Evolutionary conservation across 2,888 invertebrate species (phyloP).

Genomic region (Xanthia icteritia): DNA sequence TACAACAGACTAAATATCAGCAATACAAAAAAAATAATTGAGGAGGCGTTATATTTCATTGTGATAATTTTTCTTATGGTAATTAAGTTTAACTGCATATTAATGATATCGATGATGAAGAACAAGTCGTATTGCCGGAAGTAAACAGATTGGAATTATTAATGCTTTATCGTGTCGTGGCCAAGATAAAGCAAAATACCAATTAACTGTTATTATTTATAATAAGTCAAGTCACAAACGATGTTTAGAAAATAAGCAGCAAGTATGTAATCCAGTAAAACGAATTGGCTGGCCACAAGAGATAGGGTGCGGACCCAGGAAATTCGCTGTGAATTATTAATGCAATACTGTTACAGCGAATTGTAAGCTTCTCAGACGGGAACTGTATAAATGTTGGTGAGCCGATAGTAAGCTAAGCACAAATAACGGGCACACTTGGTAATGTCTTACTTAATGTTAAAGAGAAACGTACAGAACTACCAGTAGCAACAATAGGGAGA

Average conservation of each 20-base stretch:
- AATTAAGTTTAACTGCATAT: neutral
- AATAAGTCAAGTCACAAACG: neutral
- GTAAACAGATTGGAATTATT: neutral
- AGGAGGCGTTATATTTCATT: neutral
- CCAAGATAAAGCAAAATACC: neutral
- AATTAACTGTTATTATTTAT: neutral
- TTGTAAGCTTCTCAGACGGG: conserved; percentile 87
- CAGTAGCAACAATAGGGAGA: neutral
- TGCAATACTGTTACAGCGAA: conserved; percentile 85
- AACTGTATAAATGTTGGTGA: conserved; percentile 85
- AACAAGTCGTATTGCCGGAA: neutral
- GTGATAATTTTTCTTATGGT: too few relatives aligned
- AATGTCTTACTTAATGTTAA: conserved; percentile 47
- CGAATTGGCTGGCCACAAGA: conserved; percentile 80
- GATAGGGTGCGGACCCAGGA: conserved; percentile 76
- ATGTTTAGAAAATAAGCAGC: conserved; percentile 70
- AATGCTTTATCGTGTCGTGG: neutral
- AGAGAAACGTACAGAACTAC: conserved; percentile 14
- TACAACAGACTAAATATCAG: neutral
- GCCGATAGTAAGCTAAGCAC: conserved; percentile 75
- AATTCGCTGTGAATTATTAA: conserved; percentile 87
- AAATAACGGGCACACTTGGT: conserved; percentile 67
- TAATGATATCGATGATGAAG: neutral
- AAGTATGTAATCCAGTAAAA: conserved; percentile 74
- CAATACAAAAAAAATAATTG: neutral